Evolutionary conservation across 2,113 vertebrate genomes (phyloP).

Genomic region (Sterrhoptilus dennistouni): DNA sequence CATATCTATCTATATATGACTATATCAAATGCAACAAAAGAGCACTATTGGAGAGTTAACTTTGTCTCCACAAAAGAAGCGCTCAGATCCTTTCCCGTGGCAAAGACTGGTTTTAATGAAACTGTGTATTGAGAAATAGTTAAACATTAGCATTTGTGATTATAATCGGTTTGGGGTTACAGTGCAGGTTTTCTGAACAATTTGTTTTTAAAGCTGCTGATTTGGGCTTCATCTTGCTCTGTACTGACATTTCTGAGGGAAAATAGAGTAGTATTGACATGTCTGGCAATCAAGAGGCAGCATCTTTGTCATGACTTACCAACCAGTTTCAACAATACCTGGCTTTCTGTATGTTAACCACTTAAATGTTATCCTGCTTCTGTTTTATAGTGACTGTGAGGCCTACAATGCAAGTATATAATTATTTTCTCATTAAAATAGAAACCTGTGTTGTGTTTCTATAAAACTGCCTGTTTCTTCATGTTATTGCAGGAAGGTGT

Average conservation of each 20-base stretch:
- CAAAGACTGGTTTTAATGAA: slow-evolving; percentile 72
- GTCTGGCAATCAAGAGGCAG: slow-evolving; percentile 49
- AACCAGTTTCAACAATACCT: slow-evolving; percentile 63
- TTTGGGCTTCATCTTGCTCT: slow-evolving; percentile 62
- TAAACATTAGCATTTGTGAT: slow-evolving; percentile 73
- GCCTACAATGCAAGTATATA: slow-evolving; percentile 87
- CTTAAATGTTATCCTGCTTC: slow-evolving; percentile 86
- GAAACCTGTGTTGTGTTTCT: slow-evolving; percentile 76
- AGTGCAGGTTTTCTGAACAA: slow-evolving; percentile 64
- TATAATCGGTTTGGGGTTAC: slow-evolving; percentile 65
- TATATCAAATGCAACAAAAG: slow-evolving; percentile 32
- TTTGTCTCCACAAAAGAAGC: slow-evolving; percentile 61
- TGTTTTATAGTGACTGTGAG: slow-evolving; percentile 92
- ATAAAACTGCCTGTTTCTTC: background rate
- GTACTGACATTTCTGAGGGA: slow-evolving; percentile 35
- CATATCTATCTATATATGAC: slow-evolving; percentile 63
- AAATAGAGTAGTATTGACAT: slow-evolving; percentile 37
- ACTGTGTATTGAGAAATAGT: slow-evolving; percentile 66
- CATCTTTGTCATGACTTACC: slow-evolving; percentile 66
- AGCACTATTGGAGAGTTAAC: slow-evolving; percentile 68
- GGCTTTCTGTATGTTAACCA: slow-evolving; percentile 88
- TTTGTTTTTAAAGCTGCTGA: slow-evolving; percentile 63
- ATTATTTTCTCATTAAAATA: slow-evolving; percentile 99
- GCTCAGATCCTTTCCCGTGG: slow-evolving; percentile 59
- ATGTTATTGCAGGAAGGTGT: background rate